phyloP scores from a whole-genome alignment of 2,888 invertebrate genomes.

The Drosophila limbata region DNA sequence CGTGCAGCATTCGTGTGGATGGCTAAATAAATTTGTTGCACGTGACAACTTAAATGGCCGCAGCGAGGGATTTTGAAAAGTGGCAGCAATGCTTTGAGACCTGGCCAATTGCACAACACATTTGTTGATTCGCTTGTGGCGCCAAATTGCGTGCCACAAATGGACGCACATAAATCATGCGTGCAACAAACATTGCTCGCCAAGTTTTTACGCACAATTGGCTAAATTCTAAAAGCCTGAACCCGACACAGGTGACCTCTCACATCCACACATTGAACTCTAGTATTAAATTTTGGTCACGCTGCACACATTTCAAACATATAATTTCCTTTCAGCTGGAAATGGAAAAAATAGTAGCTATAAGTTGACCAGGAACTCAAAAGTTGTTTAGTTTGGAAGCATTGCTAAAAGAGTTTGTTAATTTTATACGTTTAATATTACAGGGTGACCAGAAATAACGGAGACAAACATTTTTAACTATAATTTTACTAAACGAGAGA shows the following conservation, averaged over 20 bases:
- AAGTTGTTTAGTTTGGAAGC: neutral
- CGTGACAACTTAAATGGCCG: constrained; percentile 62
- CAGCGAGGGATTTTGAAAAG: constrained; percentile 36
- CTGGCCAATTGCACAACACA: constrained; percentile 51
- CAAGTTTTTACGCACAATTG: constrained; percentile 71
- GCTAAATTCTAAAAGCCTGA: constrained; percentile 37
- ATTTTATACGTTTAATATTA: too few species aligned
- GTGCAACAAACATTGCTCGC: constrained; percentile 58
- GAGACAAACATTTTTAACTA: too few species aligned
- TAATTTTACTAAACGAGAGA: too few species aligned
- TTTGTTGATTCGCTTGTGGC: constrained; percentile 63
- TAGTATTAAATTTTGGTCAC: neutral
- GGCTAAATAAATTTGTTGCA: constrained; percentile 63
- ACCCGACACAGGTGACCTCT: constrained; percentile 34
- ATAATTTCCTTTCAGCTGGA: neutral
- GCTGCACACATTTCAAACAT: constrained; percentile 29
- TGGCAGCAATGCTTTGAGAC: constrained; percentile 29
- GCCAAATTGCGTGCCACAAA: constrained; percentile 61
- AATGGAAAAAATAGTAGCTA: neutral
- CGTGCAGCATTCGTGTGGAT: constrained; percentile 9
- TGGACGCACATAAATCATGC: constrained; percentile 70
- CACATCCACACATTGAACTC: neutral
- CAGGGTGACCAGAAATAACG: too few species aligned
- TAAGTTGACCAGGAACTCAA: neutral
- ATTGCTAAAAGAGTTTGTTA: too few species aligned